Percentiles rank a stretch among this genome's conserved stretches.
phyloP scores from a whole-genome alignment of 2,888 invertebrate genomes.

The Chouioia cunea region DNA sequence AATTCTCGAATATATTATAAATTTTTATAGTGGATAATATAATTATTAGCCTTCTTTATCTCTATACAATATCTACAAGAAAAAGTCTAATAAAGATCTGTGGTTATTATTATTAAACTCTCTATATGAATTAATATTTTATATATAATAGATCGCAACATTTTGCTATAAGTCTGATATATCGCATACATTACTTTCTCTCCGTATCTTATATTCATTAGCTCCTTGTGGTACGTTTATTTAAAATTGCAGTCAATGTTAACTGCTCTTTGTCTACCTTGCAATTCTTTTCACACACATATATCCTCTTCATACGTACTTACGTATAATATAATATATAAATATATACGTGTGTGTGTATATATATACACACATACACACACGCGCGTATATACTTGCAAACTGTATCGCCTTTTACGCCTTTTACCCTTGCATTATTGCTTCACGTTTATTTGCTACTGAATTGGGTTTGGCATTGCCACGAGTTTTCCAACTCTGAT shows the following conservation, averaged over 20 bases:
- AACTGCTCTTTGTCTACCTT: no score
- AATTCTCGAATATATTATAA: conserved; percentile 62
- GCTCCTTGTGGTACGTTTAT: no score
- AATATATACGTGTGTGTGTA: background rate
- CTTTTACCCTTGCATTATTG: conserved; percentile 61
- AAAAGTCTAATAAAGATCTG: conserved; percentile 66
- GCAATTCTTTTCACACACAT: no score
- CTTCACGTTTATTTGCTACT: conserved; percentile 64
- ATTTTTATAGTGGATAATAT: conserved; percentile 63
- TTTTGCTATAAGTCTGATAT: conserved; percentile 32
- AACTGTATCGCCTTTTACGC: conserved; percentile 35
- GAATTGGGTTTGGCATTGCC: conserved; percentile 65
- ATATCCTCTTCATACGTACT: conserved; percentile 39
- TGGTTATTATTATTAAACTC: conserved; percentile 65
- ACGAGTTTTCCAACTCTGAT: conserved; percentile 57
- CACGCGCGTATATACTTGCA: conserved; percentile 40
- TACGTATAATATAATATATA: conserved; percentile 31
- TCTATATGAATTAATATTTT: conserved; percentile 52
- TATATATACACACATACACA: conserved; percentile 32
- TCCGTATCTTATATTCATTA: no score
- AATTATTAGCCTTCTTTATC: conserved; percentile 64
- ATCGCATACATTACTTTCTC: no score
- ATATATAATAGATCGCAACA: conserved; percentile 49
- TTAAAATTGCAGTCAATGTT: no score
- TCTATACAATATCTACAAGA: conserved; percentile 63